phyloP scores from a whole-genome alignment of 1,140 invertebrate genomes.

The Neotoxoptera formosana region DNA sequence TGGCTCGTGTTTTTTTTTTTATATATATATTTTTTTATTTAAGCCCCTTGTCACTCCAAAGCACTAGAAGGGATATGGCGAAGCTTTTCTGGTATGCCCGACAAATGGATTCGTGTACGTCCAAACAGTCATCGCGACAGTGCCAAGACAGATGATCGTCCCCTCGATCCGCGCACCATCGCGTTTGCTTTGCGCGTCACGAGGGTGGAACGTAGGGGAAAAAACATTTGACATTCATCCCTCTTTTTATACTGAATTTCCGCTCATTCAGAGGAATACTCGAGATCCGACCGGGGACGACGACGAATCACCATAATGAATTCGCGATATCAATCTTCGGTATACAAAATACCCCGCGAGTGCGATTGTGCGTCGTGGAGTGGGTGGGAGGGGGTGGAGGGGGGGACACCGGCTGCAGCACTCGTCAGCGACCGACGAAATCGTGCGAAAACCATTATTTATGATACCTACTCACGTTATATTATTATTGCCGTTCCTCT shows the following conservation, averaged over 20 bases:
- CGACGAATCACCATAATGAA: conserved; percentile 57
- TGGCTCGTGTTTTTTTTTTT: background rate
- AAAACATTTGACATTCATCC: conserved; percentile 57
- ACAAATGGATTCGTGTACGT: conserved; percentile 58
- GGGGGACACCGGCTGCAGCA: background rate
- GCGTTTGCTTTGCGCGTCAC: background rate
- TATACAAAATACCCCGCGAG: conserved; percentile 15
- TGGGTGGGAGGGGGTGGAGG: no score
- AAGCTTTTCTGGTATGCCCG: conserved; percentile 40
- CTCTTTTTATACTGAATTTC: conserved; percentile 41
- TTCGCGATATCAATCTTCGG: conserved; percentile 58
- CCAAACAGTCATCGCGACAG: conserved; percentile 53
- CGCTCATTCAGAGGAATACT: background rate
- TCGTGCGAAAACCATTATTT: conserved; percentile 49
- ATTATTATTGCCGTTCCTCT: conserved; percentile 5
- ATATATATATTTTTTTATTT: background rate
- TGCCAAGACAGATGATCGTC: conserved; percentile 51
- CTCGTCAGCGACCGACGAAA: conserved; percentile 40
- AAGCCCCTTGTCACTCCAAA: conserved; percentile 48
- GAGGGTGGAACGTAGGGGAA: background rate
- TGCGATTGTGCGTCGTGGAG: background rate
- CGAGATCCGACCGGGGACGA: conserved; percentile 31
- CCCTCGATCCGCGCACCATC: background rate
- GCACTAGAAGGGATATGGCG: conserved; percentile 31
- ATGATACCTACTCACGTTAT: background rate